phyloP scores from a whole-genome alignment of 2,113 vertebrate genomes.

The Fregata magnificens region DNA sequence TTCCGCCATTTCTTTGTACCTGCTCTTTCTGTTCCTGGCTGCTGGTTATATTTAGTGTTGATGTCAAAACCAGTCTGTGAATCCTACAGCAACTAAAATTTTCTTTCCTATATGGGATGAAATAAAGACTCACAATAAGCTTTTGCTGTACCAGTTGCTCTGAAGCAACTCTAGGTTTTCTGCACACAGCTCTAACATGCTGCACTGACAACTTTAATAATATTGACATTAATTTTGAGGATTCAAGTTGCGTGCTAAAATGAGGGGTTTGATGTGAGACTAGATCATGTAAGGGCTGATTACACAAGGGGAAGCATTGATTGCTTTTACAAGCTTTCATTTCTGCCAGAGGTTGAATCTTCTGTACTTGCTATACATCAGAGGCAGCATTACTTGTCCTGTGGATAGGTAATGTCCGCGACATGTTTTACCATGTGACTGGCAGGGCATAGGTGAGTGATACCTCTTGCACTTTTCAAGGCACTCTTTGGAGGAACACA shows the following conservation, averaged over 20 bases:
- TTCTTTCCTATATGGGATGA: not conserved
- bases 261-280: not conserved
- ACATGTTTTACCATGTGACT: not conserved
- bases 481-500: not conserved
- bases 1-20: not conserved
- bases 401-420: not conserved
- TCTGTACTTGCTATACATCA: not conserved
- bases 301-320: not conserved
- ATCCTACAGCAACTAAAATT: not conserved
- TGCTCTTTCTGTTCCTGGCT: slow-evolving; percentile 4
- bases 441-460: not conserved
- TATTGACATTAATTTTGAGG: slow-evolving; percentile 21
- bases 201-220: not conserved
- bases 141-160: not conserved
- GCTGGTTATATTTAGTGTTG: not conserved
- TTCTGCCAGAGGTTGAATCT: not conserved
- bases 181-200: not conserved
- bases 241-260: not conserved
- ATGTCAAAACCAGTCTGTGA: not conserved
- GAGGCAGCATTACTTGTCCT: not conserved
- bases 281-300: not conserved
- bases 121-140: not conserved
- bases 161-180: not conserved
- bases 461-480: not conserved
- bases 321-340: not conserved